Percentiles rank a stretch among this genome's conserved stretches.
These are phyloP conservation scores for Coremacera marginata DNA, from an alignment of 2,888 invertebrate genomes.

Conservation along the genomic window DNA sequence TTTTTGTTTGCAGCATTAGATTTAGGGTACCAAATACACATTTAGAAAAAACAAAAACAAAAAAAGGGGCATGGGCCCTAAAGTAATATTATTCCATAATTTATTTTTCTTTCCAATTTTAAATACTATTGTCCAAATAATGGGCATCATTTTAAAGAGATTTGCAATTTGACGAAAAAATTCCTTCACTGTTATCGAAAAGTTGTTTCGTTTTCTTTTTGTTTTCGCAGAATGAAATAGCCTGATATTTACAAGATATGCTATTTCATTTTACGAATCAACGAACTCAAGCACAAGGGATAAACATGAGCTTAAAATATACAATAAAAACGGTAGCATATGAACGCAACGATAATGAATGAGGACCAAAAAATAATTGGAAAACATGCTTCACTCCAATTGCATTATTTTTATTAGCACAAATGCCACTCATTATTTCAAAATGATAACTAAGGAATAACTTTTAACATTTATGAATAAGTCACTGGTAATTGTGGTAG, in stretches of 20 bases:
- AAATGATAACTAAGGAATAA: neutral
- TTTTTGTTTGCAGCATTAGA: too few species aligned
- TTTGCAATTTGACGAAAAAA: neutral
- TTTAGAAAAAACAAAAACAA: too few species aligned
- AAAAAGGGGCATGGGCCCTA: too few species aligned
- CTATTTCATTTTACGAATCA: neutral
- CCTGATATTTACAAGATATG: neutral
- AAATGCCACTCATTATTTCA: neutral
- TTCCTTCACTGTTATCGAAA: neutral
- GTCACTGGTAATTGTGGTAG: neutral
- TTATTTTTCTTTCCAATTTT: too few species aligned
- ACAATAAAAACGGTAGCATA: slow-evolving; percentile 7
- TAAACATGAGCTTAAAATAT: neutral
- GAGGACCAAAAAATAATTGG: slow-evolving; percentile 9
- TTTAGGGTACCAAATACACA: too few species aligned
- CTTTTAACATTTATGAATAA: neutral
- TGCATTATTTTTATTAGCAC: neutral
- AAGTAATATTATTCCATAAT: too few species aligned
- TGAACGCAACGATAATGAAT: slow-evolving; percentile 8
- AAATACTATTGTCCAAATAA: too few species aligned
- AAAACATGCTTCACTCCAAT: neutral
- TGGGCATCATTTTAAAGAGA: neutral
- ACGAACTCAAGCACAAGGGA: neutral
- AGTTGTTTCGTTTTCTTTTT: neutral
- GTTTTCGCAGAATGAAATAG: neutral